A percentile compares a stretch with the other conserved stretches of the same genome.
These are phyloP conservation scores for Horisme vitalbata DNA, from an alignment of 2,888 invertebrate species.

Conservation along the genomic window DNA sequence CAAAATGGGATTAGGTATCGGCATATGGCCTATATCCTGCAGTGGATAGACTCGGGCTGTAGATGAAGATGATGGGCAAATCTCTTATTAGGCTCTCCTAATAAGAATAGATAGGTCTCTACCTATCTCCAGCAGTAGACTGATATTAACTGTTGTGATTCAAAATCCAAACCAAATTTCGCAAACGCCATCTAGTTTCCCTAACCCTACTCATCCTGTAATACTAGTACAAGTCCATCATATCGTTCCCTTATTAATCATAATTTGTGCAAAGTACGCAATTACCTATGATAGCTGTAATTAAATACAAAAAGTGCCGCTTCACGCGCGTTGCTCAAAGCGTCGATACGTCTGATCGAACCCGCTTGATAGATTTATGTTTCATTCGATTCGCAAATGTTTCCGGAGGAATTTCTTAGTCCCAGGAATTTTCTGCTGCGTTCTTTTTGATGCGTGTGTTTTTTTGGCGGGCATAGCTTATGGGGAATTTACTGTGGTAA, in stretches of 20 bases:
- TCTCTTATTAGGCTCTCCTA: no score
- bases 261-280: constrained; percentile 32
- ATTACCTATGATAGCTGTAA: constrained; percentile 29
- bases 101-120: no score
- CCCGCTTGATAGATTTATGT: constrained; percentile 30
- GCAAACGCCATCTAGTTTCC: no score
- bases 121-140: no score
- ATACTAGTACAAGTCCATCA: constrained; percentile 2
- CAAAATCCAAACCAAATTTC: no score
- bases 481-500: neutral
- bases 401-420: constrained; percentile 17
- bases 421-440: constrained; percentile 14
- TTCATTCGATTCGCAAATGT: constrained; percentile 25
- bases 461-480: constrained; percentile 7
- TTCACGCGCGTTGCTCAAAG: constrained; percentile 35
- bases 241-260: constrained; percentile 30
- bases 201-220: no score
- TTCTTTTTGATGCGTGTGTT: constrained; percentile 1
- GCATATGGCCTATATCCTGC: no score
- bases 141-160: no score
- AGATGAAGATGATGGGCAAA: no score
- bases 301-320: constrained; percentile 32
- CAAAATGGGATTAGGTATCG: no score
- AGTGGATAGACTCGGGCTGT: no score
- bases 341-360: constrained; percentile 25